Percentiles rank a stretch among this genome's conserved stretches.
phyloP scores from a whole-genome alignment of 2,113 vertebrate species.

The Zapus hudsonius region DNA sequence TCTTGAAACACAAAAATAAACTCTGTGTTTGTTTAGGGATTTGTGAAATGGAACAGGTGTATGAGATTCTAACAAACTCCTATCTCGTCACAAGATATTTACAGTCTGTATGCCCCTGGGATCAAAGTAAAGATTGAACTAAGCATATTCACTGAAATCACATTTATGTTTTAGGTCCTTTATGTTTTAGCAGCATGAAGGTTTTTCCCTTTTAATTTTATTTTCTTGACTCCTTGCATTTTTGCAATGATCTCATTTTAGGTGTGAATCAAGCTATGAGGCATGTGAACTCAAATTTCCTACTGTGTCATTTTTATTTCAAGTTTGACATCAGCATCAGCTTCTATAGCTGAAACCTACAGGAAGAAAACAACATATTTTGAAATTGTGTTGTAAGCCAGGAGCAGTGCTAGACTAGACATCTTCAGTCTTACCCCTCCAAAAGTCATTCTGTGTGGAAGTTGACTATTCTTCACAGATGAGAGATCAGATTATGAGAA shows the following conservation, averaged over 20 bases:
- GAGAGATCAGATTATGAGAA: not conserved
- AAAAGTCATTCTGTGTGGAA: not conserved
- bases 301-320: not conserved
- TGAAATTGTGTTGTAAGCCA: not conserved
- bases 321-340: not conserved
- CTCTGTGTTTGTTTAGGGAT: not conserved
- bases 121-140: not conserved
- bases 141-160: not conserved
- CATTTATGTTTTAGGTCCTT: too few species aligned
- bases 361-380: not conserved
- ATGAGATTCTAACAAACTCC: not conserved
- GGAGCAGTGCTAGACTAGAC: not conserved
- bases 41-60: not conserved
- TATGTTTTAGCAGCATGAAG: not conserved
- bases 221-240: not conserved
- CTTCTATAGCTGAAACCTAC: not conserved
- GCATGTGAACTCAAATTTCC: not conserved
- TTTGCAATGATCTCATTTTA: not conserved
- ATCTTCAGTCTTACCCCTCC: not conserved
- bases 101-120: not conserved
- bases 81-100: not conserved
- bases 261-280: not conserved
- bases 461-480: not conserved
- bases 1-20: constrained; percentile 33
- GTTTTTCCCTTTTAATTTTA: not conserved